Evolutionary conservation across 2,888 invertebrate genomes (phyloP).

Genomic region (Amiota minor): DNA sequence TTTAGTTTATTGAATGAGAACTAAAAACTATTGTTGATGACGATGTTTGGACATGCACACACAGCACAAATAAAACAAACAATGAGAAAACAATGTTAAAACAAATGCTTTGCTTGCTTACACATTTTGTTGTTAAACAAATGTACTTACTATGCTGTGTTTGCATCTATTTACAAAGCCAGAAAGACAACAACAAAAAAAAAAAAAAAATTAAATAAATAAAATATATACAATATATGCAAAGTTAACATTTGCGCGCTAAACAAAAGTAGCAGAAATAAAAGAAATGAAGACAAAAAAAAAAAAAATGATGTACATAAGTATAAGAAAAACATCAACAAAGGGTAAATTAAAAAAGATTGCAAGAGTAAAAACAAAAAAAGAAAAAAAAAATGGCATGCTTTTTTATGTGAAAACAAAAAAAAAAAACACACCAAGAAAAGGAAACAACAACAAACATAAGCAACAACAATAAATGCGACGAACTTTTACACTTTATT

Average conservation of each 20-base stretch:
- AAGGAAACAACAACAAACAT: constrained; percentile 5
- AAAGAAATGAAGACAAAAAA: too few species aligned
- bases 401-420: too few species aligned
- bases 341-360: not conserved
- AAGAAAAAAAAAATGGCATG: not conserved
- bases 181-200: not conserved
- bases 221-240: not conserved
- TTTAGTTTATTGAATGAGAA: too few species aligned
- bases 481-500: constrained; percentile 17
- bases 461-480: constrained; percentile 3
- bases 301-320: too few species aligned
- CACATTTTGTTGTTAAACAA: not conserved
- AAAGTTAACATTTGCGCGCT: not conserved
- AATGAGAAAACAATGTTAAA: not conserved
- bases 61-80: not conserved
- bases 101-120: constrained; percentile 8
- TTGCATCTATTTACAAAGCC: not conserved
- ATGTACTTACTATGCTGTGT: not conserved
- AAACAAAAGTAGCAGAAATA: too few species aligned
- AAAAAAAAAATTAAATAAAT: not conserved
- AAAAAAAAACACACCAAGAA: not conserved
- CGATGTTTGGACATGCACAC: not conserved
- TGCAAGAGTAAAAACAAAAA: not conserved
- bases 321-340: not conserved
- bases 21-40: too few species aligned